phyloP scores from a whole-genome alignment of 2,888 invertebrate genomes.

The Chirona hameri region DNA sequence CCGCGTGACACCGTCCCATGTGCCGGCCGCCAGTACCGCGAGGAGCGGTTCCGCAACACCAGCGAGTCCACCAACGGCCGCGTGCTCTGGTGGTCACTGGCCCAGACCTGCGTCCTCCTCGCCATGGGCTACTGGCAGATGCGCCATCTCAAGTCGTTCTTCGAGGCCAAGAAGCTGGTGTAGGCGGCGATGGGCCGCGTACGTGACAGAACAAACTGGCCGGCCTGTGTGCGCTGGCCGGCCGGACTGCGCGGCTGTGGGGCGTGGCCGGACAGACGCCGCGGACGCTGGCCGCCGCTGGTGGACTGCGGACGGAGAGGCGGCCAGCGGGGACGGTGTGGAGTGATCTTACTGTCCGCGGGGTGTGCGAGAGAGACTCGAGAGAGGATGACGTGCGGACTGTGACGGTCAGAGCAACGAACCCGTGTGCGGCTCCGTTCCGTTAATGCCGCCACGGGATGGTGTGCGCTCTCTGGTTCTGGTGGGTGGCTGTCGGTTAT shows the following conservation, averaged over 20 bases:
- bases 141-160: slow-evolving; percentile 98
- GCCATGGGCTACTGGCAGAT: slow-evolving; percentile 98
- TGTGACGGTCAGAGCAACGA: no score
- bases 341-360: no score
- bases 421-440: no score
- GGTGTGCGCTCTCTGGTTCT: not conserved
- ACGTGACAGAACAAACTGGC: no score
- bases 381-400: no score
- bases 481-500: not conserved
- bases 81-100: slow-evolving; percentile 82
- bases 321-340: no score
- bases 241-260: no score
- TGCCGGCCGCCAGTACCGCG: slow-evolving; percentile 76
- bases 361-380: no score
- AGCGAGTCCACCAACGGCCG: slow-evolving; percentile 78
- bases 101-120: slow-evolving; percentile 84
- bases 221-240: no score
- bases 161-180: slow-evolving; percentile 98
- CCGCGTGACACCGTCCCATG: not conserved
- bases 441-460: not conserved
- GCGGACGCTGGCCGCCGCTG: no score
- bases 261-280: no score
- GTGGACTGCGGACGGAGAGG: no score
- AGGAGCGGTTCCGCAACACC: slow-evolving; percentile 94
- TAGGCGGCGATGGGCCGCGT: slow-evolving; percentile 47